A percentile compares a stretch with the other conserved stretches of the same genome.
Conservation (phyloP, 1,140 invertebrate genomes). For the Amphibalanus amphitrite region DNA sequence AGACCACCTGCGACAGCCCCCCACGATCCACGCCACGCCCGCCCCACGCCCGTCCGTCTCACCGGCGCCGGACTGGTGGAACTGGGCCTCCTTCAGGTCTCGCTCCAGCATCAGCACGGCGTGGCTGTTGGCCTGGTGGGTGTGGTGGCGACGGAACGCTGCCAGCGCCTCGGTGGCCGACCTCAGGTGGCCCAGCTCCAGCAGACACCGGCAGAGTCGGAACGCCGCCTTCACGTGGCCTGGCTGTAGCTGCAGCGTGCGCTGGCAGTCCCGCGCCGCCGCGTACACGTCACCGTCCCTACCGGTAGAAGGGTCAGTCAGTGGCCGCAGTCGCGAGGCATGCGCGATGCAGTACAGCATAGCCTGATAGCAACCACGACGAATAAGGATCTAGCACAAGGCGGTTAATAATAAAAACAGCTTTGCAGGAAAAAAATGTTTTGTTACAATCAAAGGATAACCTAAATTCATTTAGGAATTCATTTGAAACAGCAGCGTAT, state of each 20-base stretch:
- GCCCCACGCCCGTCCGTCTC: too few species aligned
- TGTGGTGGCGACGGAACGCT: neutral
- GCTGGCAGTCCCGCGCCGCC: conserved; percentile 72
- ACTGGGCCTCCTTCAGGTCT: neutral
- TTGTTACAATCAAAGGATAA: too few species aligned
- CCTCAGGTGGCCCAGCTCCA: neutral
- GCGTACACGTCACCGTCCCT: conserved; percentile 81
- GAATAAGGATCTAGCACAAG: too few species aligned
- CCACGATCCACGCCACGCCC: too few species aligned
- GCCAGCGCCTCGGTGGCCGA: neutral
- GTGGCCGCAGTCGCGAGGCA: too few species aligned
- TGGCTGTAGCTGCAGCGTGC: conserved; percentile 56
- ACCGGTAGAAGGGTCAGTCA: conserved; percentile 8
- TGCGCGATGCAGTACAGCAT: too few species aligned
- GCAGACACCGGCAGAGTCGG: conserved; percentile 13
- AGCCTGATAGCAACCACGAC: too few species aligned
- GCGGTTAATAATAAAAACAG: too few species aligned
- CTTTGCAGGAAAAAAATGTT: too few species aligned
- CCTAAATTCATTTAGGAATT: too few species aligned
- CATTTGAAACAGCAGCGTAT: too few species aligned
- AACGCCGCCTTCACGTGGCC: conserved; percentile 75
- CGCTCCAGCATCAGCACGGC: neutral
- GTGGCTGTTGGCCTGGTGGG: neutral
- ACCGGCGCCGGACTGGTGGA: neutral
- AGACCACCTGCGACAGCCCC: too few species aligned